These are phyloP conservation scores for Ailuropoda melanoleuca DNA, from an alignment of 2,113 vertebrate species.

Conservation along the genomic window DNA sequence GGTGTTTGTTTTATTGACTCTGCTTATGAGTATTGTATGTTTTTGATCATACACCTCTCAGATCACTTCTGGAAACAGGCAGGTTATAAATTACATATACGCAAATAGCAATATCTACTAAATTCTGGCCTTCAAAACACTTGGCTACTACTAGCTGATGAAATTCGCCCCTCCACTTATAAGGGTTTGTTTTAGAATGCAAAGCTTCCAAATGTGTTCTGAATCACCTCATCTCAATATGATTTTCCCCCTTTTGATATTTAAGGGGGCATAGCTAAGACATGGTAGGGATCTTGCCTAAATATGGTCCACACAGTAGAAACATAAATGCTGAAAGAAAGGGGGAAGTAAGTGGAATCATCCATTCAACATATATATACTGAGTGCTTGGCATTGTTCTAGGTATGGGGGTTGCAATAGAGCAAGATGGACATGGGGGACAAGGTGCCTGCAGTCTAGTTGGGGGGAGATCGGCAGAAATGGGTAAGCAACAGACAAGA, in stretches of 20 bases:
- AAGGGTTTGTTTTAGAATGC: slow-evolving; percentile 10
- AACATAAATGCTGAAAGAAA: not conserved
- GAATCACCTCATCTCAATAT: not conserved
- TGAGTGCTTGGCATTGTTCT: not conserved
- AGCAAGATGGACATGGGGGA: not conserved
- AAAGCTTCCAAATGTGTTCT: not conserved
- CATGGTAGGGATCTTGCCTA: not conserved
- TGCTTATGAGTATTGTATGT: slow-evolving; percentile 18
- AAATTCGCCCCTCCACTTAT: not conserved
- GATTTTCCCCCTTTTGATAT: not conserved
- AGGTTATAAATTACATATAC: slow-evolving; percentile 25
- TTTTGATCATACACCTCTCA: slow-evolving; percentile 6
- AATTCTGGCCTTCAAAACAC: slow-evolving; percentile 30
- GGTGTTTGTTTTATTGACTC: slow-evolving; percentile 49
- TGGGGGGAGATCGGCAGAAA: not conserved
- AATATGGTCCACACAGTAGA: not conserved
- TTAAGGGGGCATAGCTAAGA: not conserved
- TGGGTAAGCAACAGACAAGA: not conserved
- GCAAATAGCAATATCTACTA: not conserved
- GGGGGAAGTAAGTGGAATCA: not conserved
- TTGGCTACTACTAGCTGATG: not conserved
- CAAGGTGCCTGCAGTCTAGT: not conserved
- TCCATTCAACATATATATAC: not conserved
- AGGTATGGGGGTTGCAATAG: not conserved
- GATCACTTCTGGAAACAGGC: not conserved